Conservation (phyloP, 2,797 vertebrate species). For the Calcarius lapponicus region DNA sequence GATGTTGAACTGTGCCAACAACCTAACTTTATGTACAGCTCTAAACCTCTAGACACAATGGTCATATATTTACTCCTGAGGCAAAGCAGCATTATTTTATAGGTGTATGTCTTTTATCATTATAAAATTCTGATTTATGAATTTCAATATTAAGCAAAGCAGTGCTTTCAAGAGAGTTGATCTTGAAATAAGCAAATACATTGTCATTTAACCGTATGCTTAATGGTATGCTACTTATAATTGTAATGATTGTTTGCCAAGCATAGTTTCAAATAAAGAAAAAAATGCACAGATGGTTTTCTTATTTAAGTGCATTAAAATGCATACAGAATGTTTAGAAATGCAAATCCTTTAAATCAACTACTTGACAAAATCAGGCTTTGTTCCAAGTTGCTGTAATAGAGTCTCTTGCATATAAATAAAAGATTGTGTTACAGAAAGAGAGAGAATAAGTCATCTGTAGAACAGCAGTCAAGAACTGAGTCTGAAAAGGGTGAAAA, state of each 20-base stretch:
- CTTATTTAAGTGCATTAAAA: constrained; percentile 64
- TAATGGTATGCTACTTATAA: constrained; percentile 26
- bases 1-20: constrained; percentile 1
- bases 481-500: neutral
- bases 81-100: neutral
- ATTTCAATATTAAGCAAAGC: constrained; percentile 20
- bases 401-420: constrained; percentile 33
- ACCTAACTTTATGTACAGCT: neutral
- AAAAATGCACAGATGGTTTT: constrained; percentile 48
- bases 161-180: constrained; percentile 5
- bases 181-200: constrained; percentile 29
- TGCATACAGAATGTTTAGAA: constrained; percentile 55
- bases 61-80: neutral
- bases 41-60: neutral
- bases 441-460: constrained; percentile 37
- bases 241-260: constrained; percentile 35
- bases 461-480: neutral
- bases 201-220: constrained; percentile 17
- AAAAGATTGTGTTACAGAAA: constrained; percentile 25
- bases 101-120: neutral
- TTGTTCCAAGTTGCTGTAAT: constrained; percentile 50
- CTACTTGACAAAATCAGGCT: constrained; percentile 48
- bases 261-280: constrained; percentile 34
- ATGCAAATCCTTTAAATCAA: constrained; percentile 62
- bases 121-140: constrained; percentile 8